These are phyloP conservation scores for Mylabris sibirica DNA, from an alignment of 2,888 invertebrate species.

Conservation along the genomic window DNA sequence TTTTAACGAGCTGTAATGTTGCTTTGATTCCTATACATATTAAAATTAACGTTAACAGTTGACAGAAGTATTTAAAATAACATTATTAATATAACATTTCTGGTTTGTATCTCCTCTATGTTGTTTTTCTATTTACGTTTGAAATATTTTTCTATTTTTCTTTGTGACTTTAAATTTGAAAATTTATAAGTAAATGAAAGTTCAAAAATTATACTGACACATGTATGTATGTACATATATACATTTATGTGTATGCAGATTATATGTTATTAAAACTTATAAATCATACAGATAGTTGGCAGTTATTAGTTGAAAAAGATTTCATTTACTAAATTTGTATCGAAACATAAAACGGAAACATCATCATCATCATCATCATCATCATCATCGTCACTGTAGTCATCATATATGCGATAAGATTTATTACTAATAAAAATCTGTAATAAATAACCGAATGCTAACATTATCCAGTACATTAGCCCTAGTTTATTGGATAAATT, in stretches of 20 bases:
- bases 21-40: constrained; percentile 53
- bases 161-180: neutral
- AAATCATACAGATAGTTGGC: constrained; percentile 2
- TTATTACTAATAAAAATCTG: constrained; percentile 43
- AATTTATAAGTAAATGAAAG: constrained; percentile 1
- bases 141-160: neutral
- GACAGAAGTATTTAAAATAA: constrained; percentile 58
- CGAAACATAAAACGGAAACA: neutral
- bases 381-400: neutral
- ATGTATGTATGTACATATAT: no score
- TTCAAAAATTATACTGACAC: neutral
- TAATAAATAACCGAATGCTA: constrained; percentile 30
- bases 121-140: constrained; percentile 8
- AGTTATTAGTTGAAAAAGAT: constrained; percentile 1
- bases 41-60: constrained; percentile 54
- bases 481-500: constrained; percentile 45
- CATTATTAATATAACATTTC: constrained; percentile 50
- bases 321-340: neutral
- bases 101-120: constrained; percentile 52
- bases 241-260: neutral
- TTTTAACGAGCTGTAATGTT: constrained; percentile 48
- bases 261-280: neutral
- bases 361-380: constrained; percentile 1
- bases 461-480: constrained; percentile 37
- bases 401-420: constrained; percentile 12